A percentile compares a stretch with the other conserved stretches of the same genome.
Evolutionary conservation across 2,113 vertebrate genomes (phyloP).

Genomic region (Junco hyemalis): DNA sequence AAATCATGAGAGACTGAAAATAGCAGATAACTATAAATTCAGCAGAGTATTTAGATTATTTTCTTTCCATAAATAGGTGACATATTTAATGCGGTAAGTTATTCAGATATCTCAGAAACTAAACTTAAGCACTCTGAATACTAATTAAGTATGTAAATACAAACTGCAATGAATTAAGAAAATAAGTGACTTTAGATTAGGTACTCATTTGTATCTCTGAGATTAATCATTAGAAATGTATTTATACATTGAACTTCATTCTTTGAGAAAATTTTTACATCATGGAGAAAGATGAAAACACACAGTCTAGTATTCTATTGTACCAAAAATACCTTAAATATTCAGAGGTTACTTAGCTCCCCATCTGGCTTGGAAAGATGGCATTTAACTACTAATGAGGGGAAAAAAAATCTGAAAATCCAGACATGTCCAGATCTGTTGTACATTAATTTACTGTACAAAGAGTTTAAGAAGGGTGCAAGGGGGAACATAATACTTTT

Average conservation of each 20-base stretch:
- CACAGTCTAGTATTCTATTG: background rate
- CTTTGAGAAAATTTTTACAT: background rate
- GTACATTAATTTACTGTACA: background rate
- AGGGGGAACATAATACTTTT: background rate
- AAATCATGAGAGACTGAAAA: slow-evolving; percentile 38
- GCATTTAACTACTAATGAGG: background rate
- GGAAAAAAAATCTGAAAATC: background rate
- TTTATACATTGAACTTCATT: background rate
- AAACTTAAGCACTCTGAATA: background rate
- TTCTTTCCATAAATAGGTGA: background rate
- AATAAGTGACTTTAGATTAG: background rate
- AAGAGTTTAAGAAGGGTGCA: background rate
- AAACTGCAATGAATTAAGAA: background rate
- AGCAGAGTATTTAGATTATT: background rate
- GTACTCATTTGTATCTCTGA: background rate
- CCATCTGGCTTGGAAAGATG: background rate
- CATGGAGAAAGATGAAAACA: background rate
- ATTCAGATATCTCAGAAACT: background rate
- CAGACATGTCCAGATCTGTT: background rate
- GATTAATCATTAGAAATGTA: background rate
- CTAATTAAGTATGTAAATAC: background rate
- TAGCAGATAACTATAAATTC: slow-evolving; percentile 25
- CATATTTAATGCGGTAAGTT: background rate
- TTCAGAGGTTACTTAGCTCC: background rate
- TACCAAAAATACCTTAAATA: background rate